Percentiles rank a stretch among this genome's conserved stretches.
These are phyloP conservation scores for Amblyjoppa fuscipennis DNA, from an alignment of 2,888 invertebrate genomes.

Conservation along the genomic window DNA sequence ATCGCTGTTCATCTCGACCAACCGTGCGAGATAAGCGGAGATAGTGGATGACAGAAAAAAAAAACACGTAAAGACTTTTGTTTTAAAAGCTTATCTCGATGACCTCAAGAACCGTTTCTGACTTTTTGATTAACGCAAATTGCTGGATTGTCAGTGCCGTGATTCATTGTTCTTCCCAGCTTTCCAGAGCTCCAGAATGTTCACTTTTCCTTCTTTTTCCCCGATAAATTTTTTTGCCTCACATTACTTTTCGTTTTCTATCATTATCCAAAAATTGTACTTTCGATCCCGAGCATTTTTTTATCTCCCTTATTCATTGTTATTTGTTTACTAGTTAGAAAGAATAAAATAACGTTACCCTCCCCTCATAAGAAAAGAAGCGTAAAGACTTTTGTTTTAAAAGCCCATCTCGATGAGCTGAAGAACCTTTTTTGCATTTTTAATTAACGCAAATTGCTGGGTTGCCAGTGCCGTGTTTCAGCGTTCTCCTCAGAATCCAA, in stretches of 20 bases:
- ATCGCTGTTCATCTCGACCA: slow-evolving; percentile 33
- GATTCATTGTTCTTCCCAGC: slow-evolving; percentile 14
- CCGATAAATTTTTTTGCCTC: background rate
- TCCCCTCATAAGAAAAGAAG: slow-evolving; percentile 68
- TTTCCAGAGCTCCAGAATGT: background rate
- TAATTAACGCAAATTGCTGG: too few relatives aligned
- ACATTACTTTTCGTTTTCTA: background rate
- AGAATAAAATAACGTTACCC: slow-evolving; percentile 73
- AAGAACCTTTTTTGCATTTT: too few relatives aligned
- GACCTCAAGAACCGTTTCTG: background rate
- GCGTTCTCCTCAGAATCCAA: too few relatives aligned
- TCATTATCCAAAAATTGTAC: background rate
- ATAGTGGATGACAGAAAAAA: slow-evolving; percentile 7
- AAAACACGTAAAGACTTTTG: background rate
- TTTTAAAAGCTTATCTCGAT: background rate
- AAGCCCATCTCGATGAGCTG: too few relatives aligned
- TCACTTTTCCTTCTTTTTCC: background rate
- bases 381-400: too few relatives aligned
- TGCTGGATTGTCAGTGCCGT: slow-evolving; percentile 67
- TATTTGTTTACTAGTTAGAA: slow-evolving; percentile 57
- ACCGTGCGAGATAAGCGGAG: slow-evolving; percentile 63
- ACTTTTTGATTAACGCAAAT: slow-evolving; percentile 80
- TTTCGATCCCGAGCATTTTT: background rate
- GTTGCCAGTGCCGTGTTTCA: too few relatives aligned
- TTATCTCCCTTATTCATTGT: background rate